These are phyloP conservation scores for Suncus etruscus DNA, from an alignment of 2,113 vertebrate genomes.

Conservation along the genomic window DNA sequence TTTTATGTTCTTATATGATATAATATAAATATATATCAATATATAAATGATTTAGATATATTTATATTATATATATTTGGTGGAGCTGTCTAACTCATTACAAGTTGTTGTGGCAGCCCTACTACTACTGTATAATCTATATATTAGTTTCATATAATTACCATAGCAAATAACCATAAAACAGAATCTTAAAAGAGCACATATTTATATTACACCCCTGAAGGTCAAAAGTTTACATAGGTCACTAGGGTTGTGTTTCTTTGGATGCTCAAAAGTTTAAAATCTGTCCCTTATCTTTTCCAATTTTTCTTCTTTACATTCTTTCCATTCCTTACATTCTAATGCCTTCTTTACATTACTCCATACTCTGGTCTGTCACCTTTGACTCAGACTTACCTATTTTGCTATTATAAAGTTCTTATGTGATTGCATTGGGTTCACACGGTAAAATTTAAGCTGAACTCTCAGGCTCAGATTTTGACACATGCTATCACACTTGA, in stretches of 20 bases:
- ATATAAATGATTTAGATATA: not conserved
- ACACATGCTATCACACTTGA: not conserved
- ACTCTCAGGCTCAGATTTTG: not conserved
- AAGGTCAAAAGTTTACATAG: not conserved
- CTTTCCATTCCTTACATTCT: not conserved
- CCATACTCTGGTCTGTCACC: not conserved
- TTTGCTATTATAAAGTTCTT: not conserved
- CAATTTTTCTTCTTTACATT: not conserved
- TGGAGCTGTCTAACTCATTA: not conserved
- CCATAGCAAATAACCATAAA: not conserved
- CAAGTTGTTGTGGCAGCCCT: not conserved
- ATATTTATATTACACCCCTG: not conserved
- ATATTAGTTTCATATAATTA: not conserved
- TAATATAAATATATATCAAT: no score
- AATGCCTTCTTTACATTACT: fast-evolving
- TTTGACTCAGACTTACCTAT: not conserved
- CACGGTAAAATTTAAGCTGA: not conserved
- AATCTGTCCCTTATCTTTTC: not conserved
- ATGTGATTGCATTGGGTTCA: no score
- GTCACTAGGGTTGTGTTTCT: no score
- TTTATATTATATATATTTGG: not conserved
- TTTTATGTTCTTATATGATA: no score
- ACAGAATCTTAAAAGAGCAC: not conserved
- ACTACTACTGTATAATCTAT: not conserved
- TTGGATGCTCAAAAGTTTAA: not conserved